Base-by-base conservation (phyloP, 2,113 vertebrate genomes). In the Tonatia bakeri region DNA sequence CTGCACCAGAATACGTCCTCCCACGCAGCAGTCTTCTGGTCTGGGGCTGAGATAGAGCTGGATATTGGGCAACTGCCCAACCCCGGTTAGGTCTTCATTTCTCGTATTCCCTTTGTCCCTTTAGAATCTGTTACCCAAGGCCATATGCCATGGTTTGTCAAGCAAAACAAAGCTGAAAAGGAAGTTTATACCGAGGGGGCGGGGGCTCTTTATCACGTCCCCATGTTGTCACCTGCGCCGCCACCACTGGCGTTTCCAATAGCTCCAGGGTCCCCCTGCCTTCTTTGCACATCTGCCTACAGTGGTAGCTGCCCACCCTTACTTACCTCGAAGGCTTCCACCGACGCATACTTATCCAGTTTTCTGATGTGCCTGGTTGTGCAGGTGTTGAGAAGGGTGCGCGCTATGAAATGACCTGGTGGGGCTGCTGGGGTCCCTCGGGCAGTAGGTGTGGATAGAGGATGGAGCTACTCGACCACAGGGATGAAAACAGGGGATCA, bases 301-400 rank as follows among this genome's bases (percentile, higher is more conserved):
- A 14, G 38, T 4, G 0, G 7, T 11, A 0, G 36, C 17, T 50
- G 26, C 64, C 2, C 0, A 19, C 5, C 45, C 45, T 96, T 31
- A 13, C 26, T 98, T 91, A 99, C 99, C 99, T 99, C 99, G 96
- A 99, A 99, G 98, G 99, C 99, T 98, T 99, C 99, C 96, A 99
- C 99, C 0, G 99, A 99, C 97, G 99, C 99, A 0, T 99, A 99
- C 87, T 99, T 99, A 98, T 99, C 99, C 98, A 99, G 98, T 96
- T 99, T 99, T 98, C 99, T 99, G 98, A 99, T 99, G 97, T 99
- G 99, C 97, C 99, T 99, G 95, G 99, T 99, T 96, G 99, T 99
- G 99, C 99, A 99, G 98, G 99, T 99, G 98, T 99, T 99, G 94
- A 99, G 99, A 1, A 99, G 99, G 0, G 99, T 99, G 0, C 99